Evolutionary conservation across 2,113 vertebrate species (phyloP), one percentile per base, ranked within the genome.

Genomic region (Chaetodon trifascialis): DNA sequence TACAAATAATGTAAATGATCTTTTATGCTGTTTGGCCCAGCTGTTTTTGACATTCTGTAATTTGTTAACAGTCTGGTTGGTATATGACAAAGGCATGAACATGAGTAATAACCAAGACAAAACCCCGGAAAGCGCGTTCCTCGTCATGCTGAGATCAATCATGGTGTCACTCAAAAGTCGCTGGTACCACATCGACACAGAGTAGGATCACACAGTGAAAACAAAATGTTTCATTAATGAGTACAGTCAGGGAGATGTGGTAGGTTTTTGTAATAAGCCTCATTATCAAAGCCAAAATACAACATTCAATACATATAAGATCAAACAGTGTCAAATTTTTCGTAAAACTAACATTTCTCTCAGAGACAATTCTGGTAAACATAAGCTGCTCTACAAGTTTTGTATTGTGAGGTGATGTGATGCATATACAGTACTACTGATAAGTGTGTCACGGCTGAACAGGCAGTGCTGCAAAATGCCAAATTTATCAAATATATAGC

Each of bases 41-140:
- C 51, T 55, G 15, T 21, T 49, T 4, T 62, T 62, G 11, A n/a
- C 2, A 36, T 17, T 46, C 30, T 55, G 21, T 54, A 0, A 34
- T 73, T 67, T 64, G 67, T 11, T 34, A 10, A 59, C n/a, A 40
- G 40, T 40, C 36, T 67, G 54, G 17, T 44, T 55, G 49, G 59
- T 30, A 30, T 30, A 30, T 3, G 30, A 63, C 14, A 25, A 51
- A 74, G 11, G 25, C 21, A 62, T 30, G 11, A 38, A 8, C 17
- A 46, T 23, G 15, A 44, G 12, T 51, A 75, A 65, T 66, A 60
- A 78, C 72, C 21, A 82, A 58, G 4, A 38, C 2, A 34, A 47
- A 60, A 15, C 19, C 7, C 4, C 7, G 21, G n/a, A 51, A 4
- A 21, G 10, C 40, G 55, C 64, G 30, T 30, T 40, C 16, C 21